Base-by-base conservation (phyloP, 2,113 vertebrate species). In the Cynopterus brachyotis region DNA sequence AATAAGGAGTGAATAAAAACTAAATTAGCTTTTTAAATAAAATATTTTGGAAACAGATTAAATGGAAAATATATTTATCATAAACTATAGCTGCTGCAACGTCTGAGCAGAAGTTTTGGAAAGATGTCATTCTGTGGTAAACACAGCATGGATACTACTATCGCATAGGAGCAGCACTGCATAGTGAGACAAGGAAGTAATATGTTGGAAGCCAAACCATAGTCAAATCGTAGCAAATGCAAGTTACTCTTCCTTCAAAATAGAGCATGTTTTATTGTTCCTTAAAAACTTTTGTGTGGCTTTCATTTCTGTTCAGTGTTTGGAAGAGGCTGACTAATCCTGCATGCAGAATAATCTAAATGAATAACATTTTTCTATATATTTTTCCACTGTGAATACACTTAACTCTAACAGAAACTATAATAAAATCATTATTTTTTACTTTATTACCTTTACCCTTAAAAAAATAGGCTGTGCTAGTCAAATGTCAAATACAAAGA, bases 91-190 rank as follows among this genome's bases (percentile, higher is more conserved):
- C 30, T 57, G 1, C 9, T 59, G 7, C 11, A 59, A 26, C 82
- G 19, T 67, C 37, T 80, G 59, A 57, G 9, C 8, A 72, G 35
- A 57, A 37, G 4, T 55, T 72, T 64, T 19, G 57, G 30, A 30
- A 32, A 9, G 45, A 4, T 22, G 11, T 55, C 17, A 32, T 9
- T 57, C 12, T 37, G 2, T 8, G 7, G 9, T 57, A 87, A 64
- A 57, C 6, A 15, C 3, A 5, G 7, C 1, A 2, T 32, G 17
- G 19, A 13, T 12, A 57, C 9, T 66, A n/a, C 17, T 45, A 55
- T 12, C 32, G 6, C 24, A 11, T 0, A 42, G n/a, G 37, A 32
- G 11, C 2, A 9, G 26, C 8, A 53, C 26, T 24, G 5, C 3
- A 0, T 9, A 64, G 64, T 24, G 59, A 62, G 28, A 6, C 37